Evolutionary conservation across 2,113 vertebrate genomes (phyloP), one percentile per base, ranked within the genome.

Genomic region (Narcine bancroftii): DNA sequence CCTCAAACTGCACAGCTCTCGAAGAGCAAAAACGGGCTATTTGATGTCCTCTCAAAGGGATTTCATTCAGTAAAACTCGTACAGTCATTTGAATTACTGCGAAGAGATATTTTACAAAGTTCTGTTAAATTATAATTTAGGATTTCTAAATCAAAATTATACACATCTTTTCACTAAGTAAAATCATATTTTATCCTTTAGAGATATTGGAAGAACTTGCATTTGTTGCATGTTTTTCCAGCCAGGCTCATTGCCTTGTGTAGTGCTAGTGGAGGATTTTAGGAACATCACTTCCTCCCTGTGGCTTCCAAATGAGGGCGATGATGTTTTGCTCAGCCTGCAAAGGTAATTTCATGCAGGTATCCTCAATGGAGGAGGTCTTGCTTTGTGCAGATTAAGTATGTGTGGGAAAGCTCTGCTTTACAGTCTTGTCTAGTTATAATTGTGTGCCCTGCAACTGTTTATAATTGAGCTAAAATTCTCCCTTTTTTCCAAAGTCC

Each of bases 11-110:
- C 47, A 26, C 47, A 87, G 26, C 1, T 87, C 26, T 87, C 13
- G 15, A 87, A 60, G 17, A 60, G 53, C 47, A 9, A 50, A 83
- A 29, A 53, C 33, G 45, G 6, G 3, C 15, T 33, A 19, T 87
- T 87, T 87, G 53, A 87, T 19, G 29, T 87, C 53, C 29, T n/a
- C 15, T 60, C 53, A 87, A 87, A 33, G 81, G n/a, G n/a, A 87
- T 60, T 45, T 79, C 47, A 45, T 17, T 45, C 42, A 47, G 76
- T 13, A 9, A 29, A 83, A 53, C 24, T 83, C 15, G 3, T 87
- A 87, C 50, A 87, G 56, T 60, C n/a, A 53, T 5, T 87, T 87
- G 81, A 87, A 87, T 87, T 39, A 39, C 21, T 24, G 36, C 29
- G 21, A 63, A 15, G 56, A 89, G 81, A 87, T 36, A 60, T 36